Evolutionary conservation across 2,113 vertebrate species (phyloP).

Genomic region (Sylvietta virens): DNA sequence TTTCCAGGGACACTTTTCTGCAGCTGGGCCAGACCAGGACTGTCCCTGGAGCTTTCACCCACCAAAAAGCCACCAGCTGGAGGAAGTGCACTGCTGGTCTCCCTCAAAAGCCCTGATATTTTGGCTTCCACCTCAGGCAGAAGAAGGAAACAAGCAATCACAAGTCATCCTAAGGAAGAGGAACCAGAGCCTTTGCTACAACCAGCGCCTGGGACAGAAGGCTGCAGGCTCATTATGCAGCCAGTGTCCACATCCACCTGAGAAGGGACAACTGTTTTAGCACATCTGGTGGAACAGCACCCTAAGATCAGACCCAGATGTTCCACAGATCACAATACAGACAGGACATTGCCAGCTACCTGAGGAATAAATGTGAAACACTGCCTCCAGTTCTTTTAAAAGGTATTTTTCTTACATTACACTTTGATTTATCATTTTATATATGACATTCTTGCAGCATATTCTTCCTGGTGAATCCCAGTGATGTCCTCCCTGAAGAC

Average conservation of each 20-base stretch:
- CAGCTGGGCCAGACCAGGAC: background rate
- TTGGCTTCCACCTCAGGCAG: background rate
- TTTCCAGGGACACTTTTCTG: background rate
- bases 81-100: background rate
- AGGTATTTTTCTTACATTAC: background rate
- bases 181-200: background rate
- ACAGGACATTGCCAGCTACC: background rate
- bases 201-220: background rate
- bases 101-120: background rate
- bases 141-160: background rate
- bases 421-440: background rate
- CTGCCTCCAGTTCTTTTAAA: background rate
- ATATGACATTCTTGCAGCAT: background rate
- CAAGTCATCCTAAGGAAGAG: background rate
- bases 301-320: background rate
- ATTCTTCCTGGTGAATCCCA: background rate
- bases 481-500: background rate
- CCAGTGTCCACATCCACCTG: background rate
- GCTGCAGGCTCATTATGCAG: accelerated
- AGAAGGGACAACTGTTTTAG: background rate
- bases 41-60: background rate
- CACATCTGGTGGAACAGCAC: background rate
- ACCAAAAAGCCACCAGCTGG: background rate
- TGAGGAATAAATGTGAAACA: background rate
- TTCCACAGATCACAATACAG: background rate